Percentiles rank a stretch among this genome's conserved stretches.
These are phyloP conservation scores for Notolabrus celidotus DNA, from an alignment of 2,797 vertebrate genomes.

Conservation along the genomic window DNA sequence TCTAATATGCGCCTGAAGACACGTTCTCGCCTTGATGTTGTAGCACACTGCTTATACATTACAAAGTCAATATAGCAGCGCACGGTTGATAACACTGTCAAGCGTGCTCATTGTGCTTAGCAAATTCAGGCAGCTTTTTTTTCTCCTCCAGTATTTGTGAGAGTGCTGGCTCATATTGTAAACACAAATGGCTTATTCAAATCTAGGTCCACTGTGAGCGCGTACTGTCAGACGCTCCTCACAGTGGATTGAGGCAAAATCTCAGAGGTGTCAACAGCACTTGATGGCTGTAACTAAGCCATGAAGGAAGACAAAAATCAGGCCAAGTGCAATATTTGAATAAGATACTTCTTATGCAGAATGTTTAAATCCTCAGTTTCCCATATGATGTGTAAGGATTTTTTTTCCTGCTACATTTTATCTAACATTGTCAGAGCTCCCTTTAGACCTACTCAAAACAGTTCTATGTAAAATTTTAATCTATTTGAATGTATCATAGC, in stretches of 20 bases:
- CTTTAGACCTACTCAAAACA: too few relatives aligned
- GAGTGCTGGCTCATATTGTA: slow-evolving; percentile 80
- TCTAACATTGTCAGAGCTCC: not conserved
- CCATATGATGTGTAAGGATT: not conserved
- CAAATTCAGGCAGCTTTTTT: slow-evolving; percentile 67
- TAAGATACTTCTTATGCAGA: slow-evolving; percentile 51
- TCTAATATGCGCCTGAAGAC: slow-evolving; percentile 85
- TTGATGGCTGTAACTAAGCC: slow-evolving; percentile 74
- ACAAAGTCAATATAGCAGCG: slow-evolving; percentile 83
- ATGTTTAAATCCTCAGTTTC: slow-evolving; percentile 53
- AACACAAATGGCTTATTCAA: slow-evolving; percentile 87
- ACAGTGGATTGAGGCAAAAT: slow-evolving; percentile 77
- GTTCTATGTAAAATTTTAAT: too few relatives aligned
- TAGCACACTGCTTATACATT: slow-evolving; percentile 82
- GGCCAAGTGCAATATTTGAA: slow-evolving; percentile 44
- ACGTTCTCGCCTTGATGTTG: slow-evolving; percentile 84
- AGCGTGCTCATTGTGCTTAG: slow-evolving; percentile 80
- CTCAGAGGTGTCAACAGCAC: slow-evolving; percentile 74
- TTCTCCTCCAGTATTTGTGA: slow-evolving; percentile 72
- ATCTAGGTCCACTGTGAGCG: slow-evolving; percentile 75
- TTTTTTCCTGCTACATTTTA: not conserved
- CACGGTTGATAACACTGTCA: slow-evolving; percentile 82
- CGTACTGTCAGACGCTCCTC: slow-evolving; percentile 74
- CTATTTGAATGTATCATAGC: too few relatives aligned
- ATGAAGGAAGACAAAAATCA: slow-evolving; percentile 69